Evolutionary conservation across 2,113 vertebrate genomes (phyloP).

Genomic region (Leucoraja erinaceus): DNA sequence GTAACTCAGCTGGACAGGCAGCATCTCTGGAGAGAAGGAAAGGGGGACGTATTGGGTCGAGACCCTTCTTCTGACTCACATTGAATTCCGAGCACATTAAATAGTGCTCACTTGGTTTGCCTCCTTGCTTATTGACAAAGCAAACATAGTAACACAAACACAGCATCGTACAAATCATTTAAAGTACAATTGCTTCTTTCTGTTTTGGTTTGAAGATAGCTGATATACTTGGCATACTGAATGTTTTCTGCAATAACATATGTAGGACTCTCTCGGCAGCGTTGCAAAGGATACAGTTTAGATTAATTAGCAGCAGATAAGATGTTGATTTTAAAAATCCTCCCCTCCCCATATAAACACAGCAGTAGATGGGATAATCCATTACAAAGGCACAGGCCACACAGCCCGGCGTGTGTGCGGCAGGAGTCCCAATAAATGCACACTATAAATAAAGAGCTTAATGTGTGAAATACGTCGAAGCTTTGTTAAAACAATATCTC

Average conservation of each 20-base stretch:
- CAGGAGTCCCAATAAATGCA: neutral
- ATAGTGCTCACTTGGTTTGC: neutral
- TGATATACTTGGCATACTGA: neutral
- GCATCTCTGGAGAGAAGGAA: too few species aligned
- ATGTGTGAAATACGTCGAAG: constrained; percentile 3
- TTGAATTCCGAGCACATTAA: neutral
- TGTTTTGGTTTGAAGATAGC: neutral
- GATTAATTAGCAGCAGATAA: constrained; percentile 4
- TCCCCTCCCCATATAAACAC: neutral
- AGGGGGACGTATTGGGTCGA: too few species aligned
- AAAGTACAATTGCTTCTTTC: neutral
- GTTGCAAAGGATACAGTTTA: constrained; percentile 3
- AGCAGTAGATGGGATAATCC: constrained; percentile 11
- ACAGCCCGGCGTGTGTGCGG: neutral
- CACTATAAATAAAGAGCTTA: neutral
- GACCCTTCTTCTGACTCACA: too few species aligned
- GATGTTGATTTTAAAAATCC: constrained; percentile 28
- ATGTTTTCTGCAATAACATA: constrained; percentile 16
- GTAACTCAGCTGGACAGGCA: too few species aligned
- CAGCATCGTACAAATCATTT: neutral
- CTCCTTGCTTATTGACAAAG: neutral
- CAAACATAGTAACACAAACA: constrained; percentile 8
- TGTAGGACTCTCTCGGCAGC: neutral
- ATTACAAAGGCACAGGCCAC: constrained; percentile 22
- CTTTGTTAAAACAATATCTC: neutral